Conservation (phyloP, 1,140 invertebrate genomes). For the Polyergus mexicanus region DNA sequence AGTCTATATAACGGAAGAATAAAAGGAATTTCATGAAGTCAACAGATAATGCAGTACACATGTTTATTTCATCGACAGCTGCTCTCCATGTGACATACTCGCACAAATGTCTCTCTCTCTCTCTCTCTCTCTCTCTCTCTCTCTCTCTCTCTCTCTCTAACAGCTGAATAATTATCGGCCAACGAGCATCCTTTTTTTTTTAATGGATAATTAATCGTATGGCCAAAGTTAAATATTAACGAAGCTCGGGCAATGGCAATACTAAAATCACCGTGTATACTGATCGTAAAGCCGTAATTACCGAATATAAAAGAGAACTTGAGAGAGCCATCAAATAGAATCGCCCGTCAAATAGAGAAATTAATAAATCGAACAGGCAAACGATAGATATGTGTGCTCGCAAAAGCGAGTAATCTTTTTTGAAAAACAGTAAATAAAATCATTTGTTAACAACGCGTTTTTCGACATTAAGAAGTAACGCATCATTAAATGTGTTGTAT, state of each 20-base stretch:
- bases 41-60: slow-evolving; percentile 64
- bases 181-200: slow-evolving; percentile 25
- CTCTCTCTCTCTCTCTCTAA: slow-evolving; percentile 30
- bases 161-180: slow-evolving; percentile 55
- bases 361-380: not conserved
- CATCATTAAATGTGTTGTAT: not conserved
- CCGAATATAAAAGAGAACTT: not conserved
- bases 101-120: slow-evolving; percentile 46
- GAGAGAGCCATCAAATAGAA: slow-evolving; percentile 13
- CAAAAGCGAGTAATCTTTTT: not conserved
- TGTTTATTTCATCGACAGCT: slow-evolving; percentile 65
- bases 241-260: not conserved
- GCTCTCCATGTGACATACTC: slow-evolving; percentile 60
- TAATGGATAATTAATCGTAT: slow-evolving; percentile 14
- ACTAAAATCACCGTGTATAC: not conserved
- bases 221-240: slow-evolving; percentile 3
- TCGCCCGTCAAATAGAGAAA: not conserved
- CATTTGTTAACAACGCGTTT: too few species aligned
- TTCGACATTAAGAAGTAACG: too few species aligned
- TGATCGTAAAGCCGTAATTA: slow-evolving; percentile 12
- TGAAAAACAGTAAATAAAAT: not conserved
- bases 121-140: slow-evolving; percentile 44
- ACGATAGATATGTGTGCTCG: not conserved
- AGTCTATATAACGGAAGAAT: not conserved
- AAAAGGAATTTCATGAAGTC: slow-evolving; percentile 66